These are phyloP conservation scores for Drosophila robusta DNA, from an alignment of 2,888 invertebrate genomes.

Conservation along the genomic window DNA sequence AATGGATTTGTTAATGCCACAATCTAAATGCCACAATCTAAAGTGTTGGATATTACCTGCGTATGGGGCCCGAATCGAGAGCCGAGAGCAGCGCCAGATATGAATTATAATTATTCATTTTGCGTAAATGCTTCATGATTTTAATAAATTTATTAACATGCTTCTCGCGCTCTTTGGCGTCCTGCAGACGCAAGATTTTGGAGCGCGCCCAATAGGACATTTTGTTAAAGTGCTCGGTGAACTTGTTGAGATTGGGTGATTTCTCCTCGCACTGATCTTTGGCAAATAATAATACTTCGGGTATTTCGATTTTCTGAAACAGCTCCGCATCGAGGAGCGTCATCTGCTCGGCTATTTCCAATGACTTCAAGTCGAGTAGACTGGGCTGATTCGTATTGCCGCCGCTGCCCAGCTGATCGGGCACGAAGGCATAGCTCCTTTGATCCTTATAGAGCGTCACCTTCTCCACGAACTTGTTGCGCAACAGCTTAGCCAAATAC, in stretches of 20 bases:
- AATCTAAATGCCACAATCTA: no score
- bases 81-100: conserved; percentile 98
- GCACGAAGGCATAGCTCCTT: conserved; percentile 81
- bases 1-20: neutral
- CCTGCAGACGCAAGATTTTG: conserved; percentile 94
- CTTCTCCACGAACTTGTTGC: conserved; percentile 96
- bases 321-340: conserved; percentile 97
- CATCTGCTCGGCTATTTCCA: conserved; percentile 99
- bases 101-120: conserved; percentile 99
- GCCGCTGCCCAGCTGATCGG: conserved; percentile 48
- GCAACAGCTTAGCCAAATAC: conserved; percentile 94
- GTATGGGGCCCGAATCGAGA: conserved; percentile 96
- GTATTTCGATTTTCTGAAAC: conserved; percentile 98
- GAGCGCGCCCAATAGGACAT: conserved; percentile 99
- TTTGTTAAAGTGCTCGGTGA: conserved; percentile 99
- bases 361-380: conserved; percentile 96
- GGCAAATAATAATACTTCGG: conserved; percentile 98
- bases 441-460: conserved; percentile 83
- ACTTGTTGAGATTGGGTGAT: conserved; percentile 97
- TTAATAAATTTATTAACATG: conserved; percentile 98
- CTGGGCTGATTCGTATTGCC: conserved; percentile 87
- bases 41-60: conserved; percentile 73
- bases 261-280: conserved; percentile 98
- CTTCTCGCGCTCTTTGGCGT: conserved; percentile 97
- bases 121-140: conserved; percentile 98